Conservation (phyloP, 2,888 invertebrate genomes). For the Deilephila porcellus region DNA sequence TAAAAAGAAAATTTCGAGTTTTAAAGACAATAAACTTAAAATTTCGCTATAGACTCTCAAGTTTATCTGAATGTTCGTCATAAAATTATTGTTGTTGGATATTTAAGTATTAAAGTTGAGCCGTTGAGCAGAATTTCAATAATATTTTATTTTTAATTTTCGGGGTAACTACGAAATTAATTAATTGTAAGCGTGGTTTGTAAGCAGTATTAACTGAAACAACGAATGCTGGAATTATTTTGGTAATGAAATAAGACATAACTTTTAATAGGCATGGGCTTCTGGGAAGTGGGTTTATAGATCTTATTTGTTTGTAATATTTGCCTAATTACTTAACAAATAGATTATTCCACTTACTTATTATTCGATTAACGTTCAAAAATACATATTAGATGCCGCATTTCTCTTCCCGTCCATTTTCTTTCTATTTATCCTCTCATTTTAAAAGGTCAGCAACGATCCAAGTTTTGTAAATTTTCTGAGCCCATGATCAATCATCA, state of each 20-base stretch:
- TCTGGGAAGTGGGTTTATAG: not conserved
- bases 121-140: not conserved
- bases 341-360: not conserved
- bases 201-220: not conserved
- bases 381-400: no score
- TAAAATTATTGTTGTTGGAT: slow-evolving; percentile 27
- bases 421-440: no score
- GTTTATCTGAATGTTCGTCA: slow-evolving; percentile 28
- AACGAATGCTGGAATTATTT: not conserved
- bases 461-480: no score
- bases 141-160: slow-evolving; percentile 1
- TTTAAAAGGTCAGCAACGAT: no score
- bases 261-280: not conserved
- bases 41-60: slow-evolving; percentile 26
- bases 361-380: no score
- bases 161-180: not conserved
- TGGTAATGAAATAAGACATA: not conserved
- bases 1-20: slow-evolving; percentile 31
- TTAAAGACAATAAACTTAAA: slow-evolving; percentile 30
- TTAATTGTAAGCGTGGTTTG: not conserved
- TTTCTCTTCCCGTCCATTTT: no score
- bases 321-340: not conserved
- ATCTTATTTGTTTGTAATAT: not conserved
- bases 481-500: no score
- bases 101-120: slow-evolving; percentile 3